Percentiles rank a stretch among this genome's conserved stretches.
Evolutionary conservation across 2,888 invertebrate genomes (phyloP).

Genomic region (Caenorhabditis sp.): DNA sequence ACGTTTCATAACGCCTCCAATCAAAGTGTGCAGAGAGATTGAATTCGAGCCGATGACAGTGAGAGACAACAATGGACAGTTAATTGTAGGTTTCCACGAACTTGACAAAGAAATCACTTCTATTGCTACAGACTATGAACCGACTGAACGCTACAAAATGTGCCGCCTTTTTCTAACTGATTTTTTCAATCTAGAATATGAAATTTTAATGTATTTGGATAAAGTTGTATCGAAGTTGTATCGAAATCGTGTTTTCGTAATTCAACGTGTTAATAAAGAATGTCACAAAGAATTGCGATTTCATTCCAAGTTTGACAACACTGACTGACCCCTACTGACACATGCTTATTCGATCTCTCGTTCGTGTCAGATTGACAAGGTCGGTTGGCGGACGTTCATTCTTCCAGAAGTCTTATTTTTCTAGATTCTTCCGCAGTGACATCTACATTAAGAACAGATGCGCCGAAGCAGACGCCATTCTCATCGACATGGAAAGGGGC

Average conservation of each 20-base stretch:
- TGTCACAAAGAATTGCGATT: too few species aligned
- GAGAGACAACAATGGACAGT: not conserved
- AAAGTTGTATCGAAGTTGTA: too few species aligned
- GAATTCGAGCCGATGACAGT: constrained; percentile 17
- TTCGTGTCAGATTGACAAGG: constrained; percentile 43
- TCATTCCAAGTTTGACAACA: constrained; percentile 4
- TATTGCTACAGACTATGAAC: constrained; percentile 20
- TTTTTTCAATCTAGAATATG: not conserved
- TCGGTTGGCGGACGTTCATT: not conserved
- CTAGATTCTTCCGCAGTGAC: constrained; percentile 41
- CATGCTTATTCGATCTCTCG: constrained; percentile 31
- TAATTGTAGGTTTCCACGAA: not conserved
- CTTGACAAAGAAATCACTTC: not conserved
- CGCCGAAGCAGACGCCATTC: constrained; percentile 38
- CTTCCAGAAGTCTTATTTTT: not conserved
- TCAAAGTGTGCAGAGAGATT: constrained; percentile 21
- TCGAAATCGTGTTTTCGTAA: too few species aligned
- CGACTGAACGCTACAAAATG: constrained; percentile 29
- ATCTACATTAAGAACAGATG: constrained; percentile 47
- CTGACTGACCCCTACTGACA: constrained; percentile 4
- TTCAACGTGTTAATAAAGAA: constrained; percentile 3
- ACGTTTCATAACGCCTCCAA: constrained; percentile 20
- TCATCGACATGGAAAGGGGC: constrained; percentile 46
- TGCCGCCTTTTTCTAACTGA: constrained; percentile 32
- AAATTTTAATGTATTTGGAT: too few species aligned